Base-by-base conservation (phyloP, 2,797 vertebrate genomes). In the Peromyscus attwateri region DNA sequence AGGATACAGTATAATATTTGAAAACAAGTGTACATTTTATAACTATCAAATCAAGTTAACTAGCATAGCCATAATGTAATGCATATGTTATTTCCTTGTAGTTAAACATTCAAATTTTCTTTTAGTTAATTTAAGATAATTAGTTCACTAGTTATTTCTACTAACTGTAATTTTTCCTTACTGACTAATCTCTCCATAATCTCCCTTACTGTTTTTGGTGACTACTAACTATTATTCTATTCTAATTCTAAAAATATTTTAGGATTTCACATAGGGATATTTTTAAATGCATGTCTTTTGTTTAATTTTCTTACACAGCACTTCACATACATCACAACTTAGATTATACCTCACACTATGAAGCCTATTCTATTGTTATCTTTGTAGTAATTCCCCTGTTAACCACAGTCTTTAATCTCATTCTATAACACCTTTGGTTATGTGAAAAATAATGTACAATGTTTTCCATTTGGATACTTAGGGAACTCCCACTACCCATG, bases 331-430 rank as follows among this genome's bases (percentile, higher is more conserved):
- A 37, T n/a, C 21, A 3, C 3, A n/a, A 4, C 46, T 64, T 87
- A 3, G 6, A 31, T 27, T 37, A 2, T 1, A 25, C 3, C 3
- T 17, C 7, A 52, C 3, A 52, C 3, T 25, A 14, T n/a, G 19
- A 87, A 87, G 17, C 6, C 1, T 1, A 52, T 13, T n/a, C 1
- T 17, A 25, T 8, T 23, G 46, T n/a, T 25, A 37, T 27, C 31
- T 13, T 87, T 87, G 34, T 25, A 37, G 6, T 6, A 82, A 55
- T 60, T 4, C 2, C 17, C 52, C 17, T 25, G 19, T 37, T 77
- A 77, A 49, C 13, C 16, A 46, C 8, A 25, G 19, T 60, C 17
- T 37, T 49, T 46, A 49, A 27, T 12, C 8, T 1, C 19, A 49
- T 49, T 23, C 9, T 21, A 87, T 55, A 94, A 81, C 12, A 76